These are phyloP conservation scores for Drosophila ambigua DNA, from an alignment of 1,140 invertebrate species.

Conservation along the genomic window DNA sequence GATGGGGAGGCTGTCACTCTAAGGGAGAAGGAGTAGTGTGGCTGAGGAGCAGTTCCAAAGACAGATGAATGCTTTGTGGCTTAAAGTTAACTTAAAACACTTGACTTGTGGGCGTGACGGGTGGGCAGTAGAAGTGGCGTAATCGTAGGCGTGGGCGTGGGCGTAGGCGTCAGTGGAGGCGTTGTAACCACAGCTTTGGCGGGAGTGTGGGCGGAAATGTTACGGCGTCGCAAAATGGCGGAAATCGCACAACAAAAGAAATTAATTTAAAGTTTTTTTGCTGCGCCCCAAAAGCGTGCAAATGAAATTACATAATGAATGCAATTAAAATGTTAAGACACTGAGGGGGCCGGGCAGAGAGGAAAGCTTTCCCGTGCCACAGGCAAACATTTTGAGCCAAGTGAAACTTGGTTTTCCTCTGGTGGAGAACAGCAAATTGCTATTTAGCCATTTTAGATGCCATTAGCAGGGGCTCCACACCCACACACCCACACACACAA, in stretches of 20 bases:
- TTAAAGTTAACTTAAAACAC: slow-evolving; percentile 33
- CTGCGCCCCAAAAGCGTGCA: slow-evolving; percentile 61
- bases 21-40: not conserved
- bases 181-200: slow-evolving; percentile 9
- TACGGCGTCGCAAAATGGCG: slow-evolving; percentile 64
- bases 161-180: not conserved
- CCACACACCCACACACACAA: slow-evolving; percentile 31
- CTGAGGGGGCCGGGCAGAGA: not conserved
- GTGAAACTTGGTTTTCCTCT: slow-evolving; percentile 51
- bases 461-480: slow-evolving; percentile 59
- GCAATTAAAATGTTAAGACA: slow-evolving; percentile 72
- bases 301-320: slow-evolving; percentile 82
- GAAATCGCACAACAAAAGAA: slow-evolving; percentile 76
- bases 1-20: not conserved
- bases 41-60: not conserved
- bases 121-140: not conserved
- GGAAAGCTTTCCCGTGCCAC: slow-evolving; percentile 7
- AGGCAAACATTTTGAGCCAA: slow-evolving; percentile 50
- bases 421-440: slow-evolving; percentile 72
- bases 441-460: slow-evolving; percentile 81
- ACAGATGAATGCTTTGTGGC: slow-evolving; percentile 26
- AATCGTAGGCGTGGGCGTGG: no score
- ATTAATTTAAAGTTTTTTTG: slow-evolving; percentile 77
- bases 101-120: slow-evolving; percentile 32
- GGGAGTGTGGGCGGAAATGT: slow-evolving; percentile 33